Evolutionary conservation across 2,888 invertebrate genomes (phyloP), one percentile per base, ranked within the genome.

Genomic region (Blera fallax): DNA sequence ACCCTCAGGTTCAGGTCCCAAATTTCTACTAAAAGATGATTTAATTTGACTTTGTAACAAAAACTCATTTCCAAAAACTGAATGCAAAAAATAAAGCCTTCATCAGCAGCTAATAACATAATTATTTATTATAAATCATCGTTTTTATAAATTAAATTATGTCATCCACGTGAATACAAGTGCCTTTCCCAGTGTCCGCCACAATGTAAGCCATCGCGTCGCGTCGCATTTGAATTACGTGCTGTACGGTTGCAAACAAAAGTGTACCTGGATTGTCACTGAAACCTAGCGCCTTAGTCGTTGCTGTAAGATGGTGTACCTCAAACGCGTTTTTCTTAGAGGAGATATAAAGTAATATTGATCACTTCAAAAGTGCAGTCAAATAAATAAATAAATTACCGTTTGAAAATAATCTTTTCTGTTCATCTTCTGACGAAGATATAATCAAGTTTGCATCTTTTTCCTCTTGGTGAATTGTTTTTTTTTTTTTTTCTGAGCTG

Each of bases 221-320:
- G 3, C 72, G 34, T 54, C 81, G 81, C 81, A 45, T 54, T 34
- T 48, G 32, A 54, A 21, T 60, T 67, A 54, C 60, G 52, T 67
- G 43, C 60, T 67, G 65, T 85, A 85, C 85, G 65, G 85, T 48
- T 27, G 81, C 37, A n/a, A 40, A 3, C n/a, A 16, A 81, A 72
- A 85, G 85, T 85, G 72, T n/a, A 48, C 27, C 8, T 5, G 10
- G 21, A 0, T 32, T 76, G 81, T 81, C 85, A 76, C 7, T 8
- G 27, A n/a, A 43, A 29, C 58, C 37, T 27, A 70, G 50, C 62
- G n/a, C 43, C 6, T 43, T 27, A 37, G 40, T 70, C 50, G 56
- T 29, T 70, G 43, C 58, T 65, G 40, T 54, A 54, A 65, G 16
- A 77, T 72, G 58, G 67, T 72, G 70, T 27, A 74, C 45, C 8